These are phyloP conservation scores for Rhinophrynus dorsalis DNA, from an alignment of 2,797 vertebrate species.

Conservation along the genomic window DNA sequence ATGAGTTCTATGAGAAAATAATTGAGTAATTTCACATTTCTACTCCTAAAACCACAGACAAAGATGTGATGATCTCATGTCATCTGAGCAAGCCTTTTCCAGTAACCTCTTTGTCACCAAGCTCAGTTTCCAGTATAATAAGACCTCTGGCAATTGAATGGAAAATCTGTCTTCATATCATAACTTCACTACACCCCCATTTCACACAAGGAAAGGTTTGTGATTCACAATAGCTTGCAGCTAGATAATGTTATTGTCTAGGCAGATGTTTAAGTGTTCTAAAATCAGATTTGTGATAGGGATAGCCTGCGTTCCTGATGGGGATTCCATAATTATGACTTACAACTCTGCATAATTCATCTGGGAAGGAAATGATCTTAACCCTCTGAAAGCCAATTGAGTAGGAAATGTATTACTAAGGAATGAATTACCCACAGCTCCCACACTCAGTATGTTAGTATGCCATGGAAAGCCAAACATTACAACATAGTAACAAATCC, in stretches of 20 bases:
- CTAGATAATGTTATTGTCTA: background rate
- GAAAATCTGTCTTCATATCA: constrained; percentile 15
- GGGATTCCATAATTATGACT: constrained; percentile 16
- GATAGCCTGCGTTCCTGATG: constrained; percentile 33
- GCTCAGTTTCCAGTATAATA: constrained; percentile 23
- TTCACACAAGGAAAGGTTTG: background rate
- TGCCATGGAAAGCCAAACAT: constrained; percentile 3
- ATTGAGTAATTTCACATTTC: too few species aligned
- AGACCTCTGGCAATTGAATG: constrained; percentile 14
- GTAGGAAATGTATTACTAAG: too few species aligned
- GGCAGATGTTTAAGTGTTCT: constrained; percentile 21
- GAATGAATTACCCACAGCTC: too few species aligned
- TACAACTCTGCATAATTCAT: constrained; percentile 1
- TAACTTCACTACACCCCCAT: constrained; percentile 9
- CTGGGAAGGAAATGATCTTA: constrained; percentile 17
- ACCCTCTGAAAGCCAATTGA: too few species aligned
- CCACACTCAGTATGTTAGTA: too few species aligned
- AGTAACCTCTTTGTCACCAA: constrained; percentile 28
- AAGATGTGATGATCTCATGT: constrained; percentile 20
- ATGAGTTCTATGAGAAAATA: too few species aligned
- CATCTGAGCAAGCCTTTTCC: constrained; percentile 23
- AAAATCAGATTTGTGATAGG: constrained; percentile 8
- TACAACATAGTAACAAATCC: background rate
- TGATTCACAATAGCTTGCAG: constrained; percentile 1
- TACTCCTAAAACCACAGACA: too few species aligned